phyloP scores from a whole-genome alignment of 2,888 invertebrate species.

The Lydus trimaculatus region DNA sequence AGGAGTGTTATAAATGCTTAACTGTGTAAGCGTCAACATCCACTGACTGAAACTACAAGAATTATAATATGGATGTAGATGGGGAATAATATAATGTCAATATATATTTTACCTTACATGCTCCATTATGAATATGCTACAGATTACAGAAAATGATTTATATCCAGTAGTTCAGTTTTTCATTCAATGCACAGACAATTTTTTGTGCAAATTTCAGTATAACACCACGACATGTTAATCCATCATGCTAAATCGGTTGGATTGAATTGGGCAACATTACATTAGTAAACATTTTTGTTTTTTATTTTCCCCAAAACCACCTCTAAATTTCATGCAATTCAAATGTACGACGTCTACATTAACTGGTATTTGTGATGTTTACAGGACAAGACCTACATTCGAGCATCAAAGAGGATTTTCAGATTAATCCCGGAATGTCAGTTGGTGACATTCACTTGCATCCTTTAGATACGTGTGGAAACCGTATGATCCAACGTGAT shows the following conservation, averaged over 20 bases:
- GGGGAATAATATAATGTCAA: too few relatives aligned
- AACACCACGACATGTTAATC: neutral
- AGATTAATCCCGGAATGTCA: neutral
- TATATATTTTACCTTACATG: too few relatives aligned
- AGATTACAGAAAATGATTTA: neutral
- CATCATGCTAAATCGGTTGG: neutral
- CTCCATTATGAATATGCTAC: too few relatives aligned
- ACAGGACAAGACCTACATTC: neutral
- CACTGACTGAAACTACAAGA: too few relatives aligned
- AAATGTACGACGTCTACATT: neutral
- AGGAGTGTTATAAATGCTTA: neutral
- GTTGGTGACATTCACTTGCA: neutral
- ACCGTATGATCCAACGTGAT: neutral
- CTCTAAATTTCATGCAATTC: neutral
- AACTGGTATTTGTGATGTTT: neutral
- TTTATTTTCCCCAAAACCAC: neutral
- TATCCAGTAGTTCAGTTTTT: neutral
- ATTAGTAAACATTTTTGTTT: neutral
- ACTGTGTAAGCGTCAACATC: neutral
- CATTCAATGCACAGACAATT: neutral
- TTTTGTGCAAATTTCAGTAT: neutral
- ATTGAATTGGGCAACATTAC: neutral
- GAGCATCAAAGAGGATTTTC: neutral
- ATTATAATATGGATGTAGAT: too few relatives aligned
- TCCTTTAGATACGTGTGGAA: neutral